phyloP scores from a whole-genome alignment of 2,113 vertebrate species.

The Phainopepla nitens region DNA sequence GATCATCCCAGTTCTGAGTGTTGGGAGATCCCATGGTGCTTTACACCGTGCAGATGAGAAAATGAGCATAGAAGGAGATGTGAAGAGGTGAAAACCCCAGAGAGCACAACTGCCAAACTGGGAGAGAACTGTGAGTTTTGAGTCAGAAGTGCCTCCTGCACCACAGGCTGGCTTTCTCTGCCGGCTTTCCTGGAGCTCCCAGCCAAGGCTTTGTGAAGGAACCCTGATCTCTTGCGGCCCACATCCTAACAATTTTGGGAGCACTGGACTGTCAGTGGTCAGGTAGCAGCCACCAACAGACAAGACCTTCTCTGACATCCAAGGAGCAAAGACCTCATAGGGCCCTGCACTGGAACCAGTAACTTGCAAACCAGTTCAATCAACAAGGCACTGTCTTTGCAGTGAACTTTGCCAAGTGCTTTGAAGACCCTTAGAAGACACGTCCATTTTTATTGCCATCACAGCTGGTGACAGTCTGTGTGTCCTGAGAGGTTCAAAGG shows the following conservation, averaged over 20 bases:
- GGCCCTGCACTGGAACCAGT: neutral
- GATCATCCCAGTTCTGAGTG: neutral
- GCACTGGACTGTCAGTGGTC: neutral
- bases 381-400: neutral
- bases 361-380: neutral
- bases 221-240: neutral
- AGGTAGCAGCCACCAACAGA: neutral
- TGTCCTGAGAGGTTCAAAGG: neutral
- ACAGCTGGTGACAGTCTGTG: neutral
- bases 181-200: neutral
- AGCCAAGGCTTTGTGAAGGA: neutral
- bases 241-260: fast-evolving
- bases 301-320: neutral
- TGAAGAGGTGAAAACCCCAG: neutral
- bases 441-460: neutral
- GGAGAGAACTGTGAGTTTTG: neutral
- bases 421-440: neutral
- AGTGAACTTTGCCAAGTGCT: neutral
- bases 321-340: neutral
- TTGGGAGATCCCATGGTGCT: neutral
- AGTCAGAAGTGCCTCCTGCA: neutral
- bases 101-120: neutral
- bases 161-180: neutral
- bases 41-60: neutral
- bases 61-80: neutral